A percentile compares a stretch with the other conserved stretches of the same genome.
Evolutionary conservation across 2,113 vertebrate species (phyloP).

Genomic region (Engystomops pustulosus): DNA sequence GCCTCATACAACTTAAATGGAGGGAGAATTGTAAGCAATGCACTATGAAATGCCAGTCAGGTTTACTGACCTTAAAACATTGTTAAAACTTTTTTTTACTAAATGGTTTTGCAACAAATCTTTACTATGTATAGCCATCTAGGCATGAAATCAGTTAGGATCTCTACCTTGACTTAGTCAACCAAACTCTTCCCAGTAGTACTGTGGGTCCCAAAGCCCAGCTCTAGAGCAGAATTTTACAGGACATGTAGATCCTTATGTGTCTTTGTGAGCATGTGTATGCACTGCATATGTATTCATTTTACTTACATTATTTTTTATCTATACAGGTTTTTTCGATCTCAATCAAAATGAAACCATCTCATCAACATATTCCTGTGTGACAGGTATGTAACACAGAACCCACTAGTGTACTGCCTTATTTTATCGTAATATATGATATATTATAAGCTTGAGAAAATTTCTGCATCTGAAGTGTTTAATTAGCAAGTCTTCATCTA

Average conservation of each 20-base stretch:
- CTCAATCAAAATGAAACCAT: neutral
- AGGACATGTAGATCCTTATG: neutral
- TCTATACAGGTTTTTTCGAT: neutral
- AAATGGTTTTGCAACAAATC: conserved; percentile 22
- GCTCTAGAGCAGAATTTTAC: neutral
- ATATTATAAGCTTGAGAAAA: neutral
- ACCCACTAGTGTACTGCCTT: neutral
- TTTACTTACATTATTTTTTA: neutral
- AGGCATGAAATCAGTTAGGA: neutral
- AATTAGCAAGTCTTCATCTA: neutral
- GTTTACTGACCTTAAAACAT: conserved; percentile 23
- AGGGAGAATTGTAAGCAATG: neutral
- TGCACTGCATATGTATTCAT: too few species aligned
- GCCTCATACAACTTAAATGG: neutral
- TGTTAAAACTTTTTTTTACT: conserved; percentile 1
- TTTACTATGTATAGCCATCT: neutral
- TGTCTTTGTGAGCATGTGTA: neutral
- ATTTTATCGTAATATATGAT: neutral
- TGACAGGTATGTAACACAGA: neutral
- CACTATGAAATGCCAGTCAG: neutral
- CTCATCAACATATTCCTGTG: neutral
- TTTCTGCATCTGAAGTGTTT: neutral
- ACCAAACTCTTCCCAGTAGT: neutral
- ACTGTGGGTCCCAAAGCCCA: neutral
- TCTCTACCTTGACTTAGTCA: neutral